Percentiles rank a stretch among this genome's conserved stretches.
Conservation (phyloP, 2,113 vertebrate genomes). For the Vireo altiloquus region DNA sequence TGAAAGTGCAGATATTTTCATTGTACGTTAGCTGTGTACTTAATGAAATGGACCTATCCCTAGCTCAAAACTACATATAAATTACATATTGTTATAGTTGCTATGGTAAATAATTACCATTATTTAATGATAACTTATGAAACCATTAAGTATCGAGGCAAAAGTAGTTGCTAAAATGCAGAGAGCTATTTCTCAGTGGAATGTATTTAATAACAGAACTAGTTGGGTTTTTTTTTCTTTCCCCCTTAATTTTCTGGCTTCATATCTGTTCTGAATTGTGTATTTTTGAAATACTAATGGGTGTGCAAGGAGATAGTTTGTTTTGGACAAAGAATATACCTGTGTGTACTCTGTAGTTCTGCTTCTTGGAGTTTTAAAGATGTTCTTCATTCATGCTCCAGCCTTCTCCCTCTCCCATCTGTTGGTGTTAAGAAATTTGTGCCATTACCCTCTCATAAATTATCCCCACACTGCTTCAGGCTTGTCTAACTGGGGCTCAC, state of each 20-base stretch:
- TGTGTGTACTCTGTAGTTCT: background rate
- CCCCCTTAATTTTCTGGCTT: background rate
- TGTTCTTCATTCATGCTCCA: background rate
- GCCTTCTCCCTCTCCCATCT: background rate
- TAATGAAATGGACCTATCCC: background rate
- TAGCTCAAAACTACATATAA: slow-evolving; percentile 14
- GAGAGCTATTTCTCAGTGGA: background rate
- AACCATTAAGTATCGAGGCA: background rate
- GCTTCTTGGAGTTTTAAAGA: background rate
- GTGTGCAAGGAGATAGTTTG: background rate
- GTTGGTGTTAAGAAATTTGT: background rate
- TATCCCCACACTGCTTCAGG: background rate
- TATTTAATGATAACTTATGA: slow-evolving; percentile 34
- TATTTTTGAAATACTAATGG: background rate
- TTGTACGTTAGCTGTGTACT: background rate
- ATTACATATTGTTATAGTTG: slow-evolving; percentile 51
- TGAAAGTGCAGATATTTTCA: background rate
- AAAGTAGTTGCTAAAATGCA: background rate
- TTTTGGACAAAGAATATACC: background rate
- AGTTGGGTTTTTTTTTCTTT: background rate
- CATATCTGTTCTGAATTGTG: background rate
- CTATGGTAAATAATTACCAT: slow-evolving; percentile 56
- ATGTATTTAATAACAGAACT: background rate
- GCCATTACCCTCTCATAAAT: background rate
- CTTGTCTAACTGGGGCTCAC: background rate